A percentile compares a stretch with the other conserved stretches of the same genome.
phyloP scores from a whole-genome alignment of 2,888 invertebrate genomes.

The Odontomyia ornata region DNA sequence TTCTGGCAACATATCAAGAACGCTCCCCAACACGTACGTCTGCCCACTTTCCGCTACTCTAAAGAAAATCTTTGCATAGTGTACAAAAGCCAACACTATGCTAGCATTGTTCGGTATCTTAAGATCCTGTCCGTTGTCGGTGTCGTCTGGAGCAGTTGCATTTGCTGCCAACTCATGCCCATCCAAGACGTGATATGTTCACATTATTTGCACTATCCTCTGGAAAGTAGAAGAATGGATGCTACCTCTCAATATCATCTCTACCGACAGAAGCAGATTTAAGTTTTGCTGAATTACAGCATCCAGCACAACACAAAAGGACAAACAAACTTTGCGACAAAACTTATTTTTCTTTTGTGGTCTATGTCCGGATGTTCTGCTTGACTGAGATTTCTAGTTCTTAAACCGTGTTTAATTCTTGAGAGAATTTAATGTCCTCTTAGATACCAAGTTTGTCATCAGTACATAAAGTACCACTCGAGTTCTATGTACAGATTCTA shows the following conservation, averaged over 20 bases:
- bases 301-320: not conserved
- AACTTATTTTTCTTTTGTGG: slow-evolving; percentile 6
- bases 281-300: slow-evolving; percentile 18
- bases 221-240: not conserved
- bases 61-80: not conserved
- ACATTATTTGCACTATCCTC: slow-evolving; percentile 23
- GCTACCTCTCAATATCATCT: not conserved
- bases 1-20: not conserved
- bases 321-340: not conserved
- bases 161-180: slow-evolving; percentile 6
- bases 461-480: not conserved
- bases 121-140: not conserved
- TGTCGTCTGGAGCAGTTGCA: not conserved
- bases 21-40: not conserved
- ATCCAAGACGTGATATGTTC: slow-evolving; percentile 28
- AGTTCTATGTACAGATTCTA: slow-evolving; percentile 15
- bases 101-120: slow-evolving; percentile 29
- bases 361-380: not conserved
- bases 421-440: slow-evolving; percentile 14
- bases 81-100: slow-evolving; percentile 4
- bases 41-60: not conserved
- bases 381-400: not conserved
- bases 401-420: not conserved
- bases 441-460: slow-evolving; percentile 27
- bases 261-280: not conserved